Conservation (phyloP, 2,113 vertebrate species). For the Rhinogobius similis region DNA sequence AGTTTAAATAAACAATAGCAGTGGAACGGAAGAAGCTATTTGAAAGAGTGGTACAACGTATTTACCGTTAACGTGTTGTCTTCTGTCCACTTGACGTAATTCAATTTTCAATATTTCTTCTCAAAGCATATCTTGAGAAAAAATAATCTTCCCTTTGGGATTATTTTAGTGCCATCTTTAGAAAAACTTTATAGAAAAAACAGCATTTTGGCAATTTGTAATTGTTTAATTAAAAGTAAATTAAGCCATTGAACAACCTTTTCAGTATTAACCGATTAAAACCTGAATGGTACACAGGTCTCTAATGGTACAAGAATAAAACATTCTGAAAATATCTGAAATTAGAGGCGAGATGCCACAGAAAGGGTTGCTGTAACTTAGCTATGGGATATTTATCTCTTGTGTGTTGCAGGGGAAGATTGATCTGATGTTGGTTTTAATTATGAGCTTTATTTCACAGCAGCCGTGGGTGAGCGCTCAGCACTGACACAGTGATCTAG, state of each 20-base stretch:
- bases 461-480: slow-evolving; percentile 70
- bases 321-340: background rate
- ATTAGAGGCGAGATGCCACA: background rate
- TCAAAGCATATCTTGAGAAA: too few relatives aligned
- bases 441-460: slow-evolving; percentile 77
- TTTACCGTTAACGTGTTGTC: background rate
- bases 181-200: background rate
- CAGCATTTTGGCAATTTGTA: too few relatives aligned
- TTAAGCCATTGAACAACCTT: too few relatives aligned
- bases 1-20: too few relatives aligned
- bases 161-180: background rate
- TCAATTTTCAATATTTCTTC: too few relatives aligned
- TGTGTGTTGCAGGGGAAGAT: slow-evolving; percentile 47
- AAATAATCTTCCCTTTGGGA: too few relatives aligned
- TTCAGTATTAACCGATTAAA: background rate
- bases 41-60: too few relatives aligned
- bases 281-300: background rate
- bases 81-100: too few relatives aligned
- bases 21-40: too few relatives aligned
- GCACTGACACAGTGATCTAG: slow-evolving; percentile 77
- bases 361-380: background rate
- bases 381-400: background rate
- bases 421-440: slow-evolving; percentile 76
- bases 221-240: background rate
- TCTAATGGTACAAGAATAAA: background rate